Percentiles rank a stretch among this genome's conserved stretches.
These are phyloP conservation scores for Dicranocentrus wangi DNA, from an alignment of 2,888 invertebrate species.

Conservation along the genomic window DNA sequence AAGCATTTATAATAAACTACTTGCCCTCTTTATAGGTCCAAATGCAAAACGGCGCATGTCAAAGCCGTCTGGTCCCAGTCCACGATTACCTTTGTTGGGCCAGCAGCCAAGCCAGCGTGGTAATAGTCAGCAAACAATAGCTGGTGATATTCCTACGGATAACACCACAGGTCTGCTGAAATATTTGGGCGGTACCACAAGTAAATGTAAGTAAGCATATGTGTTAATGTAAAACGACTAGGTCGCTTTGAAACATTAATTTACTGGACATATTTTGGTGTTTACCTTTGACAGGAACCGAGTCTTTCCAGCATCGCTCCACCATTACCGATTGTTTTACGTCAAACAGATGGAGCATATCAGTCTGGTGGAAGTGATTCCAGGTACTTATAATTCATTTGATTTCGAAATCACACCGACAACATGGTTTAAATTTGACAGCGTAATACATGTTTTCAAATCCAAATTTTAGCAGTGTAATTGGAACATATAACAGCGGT, in stretches of 20 bases:
- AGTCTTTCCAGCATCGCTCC: too few species aligned
- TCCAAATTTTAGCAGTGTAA: too few species aligned
- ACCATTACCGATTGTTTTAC: conserved; percentile 15
- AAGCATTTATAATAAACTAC: too few species aligned
- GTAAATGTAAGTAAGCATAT: not conserved
- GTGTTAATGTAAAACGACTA: too few species aligned
- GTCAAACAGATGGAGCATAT: conserved; percentile 2
- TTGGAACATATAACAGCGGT: too few species aligned
- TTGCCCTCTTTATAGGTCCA: conserved; percentile 24
- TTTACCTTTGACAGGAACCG: too few species aligned
- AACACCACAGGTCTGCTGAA: conserved; percentile 15
- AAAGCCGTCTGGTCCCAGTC: conserved; percentile 53
- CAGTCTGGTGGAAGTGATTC: not conserved
- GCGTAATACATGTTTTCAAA: too few species aligned
- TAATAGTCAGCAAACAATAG: not conserved
- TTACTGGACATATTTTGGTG: too few species aligned
- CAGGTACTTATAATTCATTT: not conserved
- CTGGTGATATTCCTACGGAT: conserved; percentile 2
- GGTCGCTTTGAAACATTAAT: too few species aligned
- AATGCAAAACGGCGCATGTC: conserved; percentile 52
- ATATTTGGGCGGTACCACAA: conserved; percentile 7
- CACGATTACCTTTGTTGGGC: conserved; percentile 15
- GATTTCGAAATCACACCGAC: too few species aligned
- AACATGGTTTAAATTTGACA: too few species aligned
- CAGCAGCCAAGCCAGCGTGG: conserved; percentile 13